These are phyloP conservation scores for Oncopeltus fasciatus DNA, from an alignment of 1,140 invertebrate species.

Conservation along the genomic window DNA sequence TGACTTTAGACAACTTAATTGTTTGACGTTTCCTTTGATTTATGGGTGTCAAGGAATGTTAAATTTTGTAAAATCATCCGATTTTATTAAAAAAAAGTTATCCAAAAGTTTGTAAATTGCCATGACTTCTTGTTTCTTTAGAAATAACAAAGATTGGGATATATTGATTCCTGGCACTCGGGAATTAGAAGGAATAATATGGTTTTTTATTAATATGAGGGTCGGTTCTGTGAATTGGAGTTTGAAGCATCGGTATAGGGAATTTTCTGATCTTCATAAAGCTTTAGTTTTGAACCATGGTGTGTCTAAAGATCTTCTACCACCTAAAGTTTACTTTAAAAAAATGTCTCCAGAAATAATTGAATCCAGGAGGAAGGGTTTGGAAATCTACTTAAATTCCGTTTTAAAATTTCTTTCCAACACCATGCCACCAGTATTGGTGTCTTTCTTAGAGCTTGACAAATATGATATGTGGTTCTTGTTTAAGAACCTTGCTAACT, in stretches of 20 bases:
- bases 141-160: conserved; percentile 1
- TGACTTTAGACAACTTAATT: no score
- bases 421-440: conserved; percentile 57
- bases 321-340: conserved; percentile 78
- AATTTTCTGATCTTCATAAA: conserved; percentile 77
- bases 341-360: conserved; percentile 69
- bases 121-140: conserved; percentile 6
- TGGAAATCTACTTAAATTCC: conserved; percentile 69
- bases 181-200: conserved; percentile 41
- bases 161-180: conserved; percentile 36
- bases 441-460: conserved; percentile 65
- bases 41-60: no score
- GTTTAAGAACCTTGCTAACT: conserved; percentile 59
- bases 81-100: no score
- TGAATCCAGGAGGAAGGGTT: conserved; percentile 58
- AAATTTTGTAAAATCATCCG: no score
- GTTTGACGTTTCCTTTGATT: no score
- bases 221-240: conserved; percentile 61
- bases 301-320: conserved; percentile 67
- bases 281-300: conserved; percentile 61
- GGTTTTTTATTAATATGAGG: conserved; percentile 50
- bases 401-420: conserved; percentile 55
- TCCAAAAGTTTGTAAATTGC: no score
- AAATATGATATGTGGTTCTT: conserved; percentile 70
- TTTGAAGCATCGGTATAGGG: conserved; percentile 71